A percentile compares a stretch with the other conserved stretches of the same genome.
Evolutionary conservation across 2,888 invertebrate genomes (phyloP).

Genomic region (Acheta domesticus): DNA sequence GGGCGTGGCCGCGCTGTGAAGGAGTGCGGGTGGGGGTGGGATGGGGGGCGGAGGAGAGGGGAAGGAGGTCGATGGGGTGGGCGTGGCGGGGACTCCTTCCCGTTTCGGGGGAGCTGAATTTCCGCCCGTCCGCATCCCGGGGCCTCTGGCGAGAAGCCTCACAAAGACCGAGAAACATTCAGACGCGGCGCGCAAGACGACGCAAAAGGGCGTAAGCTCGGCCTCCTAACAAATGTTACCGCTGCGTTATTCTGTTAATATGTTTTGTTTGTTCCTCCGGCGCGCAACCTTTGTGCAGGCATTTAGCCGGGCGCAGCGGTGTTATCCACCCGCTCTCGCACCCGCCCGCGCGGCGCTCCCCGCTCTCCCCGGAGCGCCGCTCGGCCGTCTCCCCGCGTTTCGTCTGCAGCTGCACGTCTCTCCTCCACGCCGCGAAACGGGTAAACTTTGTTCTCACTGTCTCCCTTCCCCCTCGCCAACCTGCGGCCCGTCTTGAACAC

Average conservation of each 20-base stretch:
- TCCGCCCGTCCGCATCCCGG: not conserved
- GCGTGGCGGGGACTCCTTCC: not conserved
- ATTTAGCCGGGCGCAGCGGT: not conserved
- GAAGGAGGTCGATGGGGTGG: too few relatives aligned
- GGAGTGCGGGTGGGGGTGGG: not conserved
- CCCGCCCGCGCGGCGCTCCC: not conserved
- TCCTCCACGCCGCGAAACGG: not conserved
- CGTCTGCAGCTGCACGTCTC: too few relatives aligned
- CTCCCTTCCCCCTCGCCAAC: not conserved
- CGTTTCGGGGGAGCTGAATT: not conserved
- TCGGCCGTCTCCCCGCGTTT: not conserved
- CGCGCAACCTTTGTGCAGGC: not conserved
- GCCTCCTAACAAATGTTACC: not conserved
- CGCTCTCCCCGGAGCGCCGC: not conserved
- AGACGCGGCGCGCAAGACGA: not conserved
- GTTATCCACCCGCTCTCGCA: not conserved
- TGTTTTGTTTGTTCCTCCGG: conserved; percentile 1
- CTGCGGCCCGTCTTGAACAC: not conserved
- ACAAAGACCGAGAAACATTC: not conserved
- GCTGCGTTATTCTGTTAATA: conserved; percentile 18
- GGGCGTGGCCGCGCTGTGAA: not conserved
- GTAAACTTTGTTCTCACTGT: not conserved
- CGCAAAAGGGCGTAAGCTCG: not conserved
- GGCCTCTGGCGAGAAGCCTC: not conserved
- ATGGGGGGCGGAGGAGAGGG: too few relatives aligned